Base-by-base conservation (phyloP, 2,888 invertebrate species). In the Chloromyia formosa region DNA sequence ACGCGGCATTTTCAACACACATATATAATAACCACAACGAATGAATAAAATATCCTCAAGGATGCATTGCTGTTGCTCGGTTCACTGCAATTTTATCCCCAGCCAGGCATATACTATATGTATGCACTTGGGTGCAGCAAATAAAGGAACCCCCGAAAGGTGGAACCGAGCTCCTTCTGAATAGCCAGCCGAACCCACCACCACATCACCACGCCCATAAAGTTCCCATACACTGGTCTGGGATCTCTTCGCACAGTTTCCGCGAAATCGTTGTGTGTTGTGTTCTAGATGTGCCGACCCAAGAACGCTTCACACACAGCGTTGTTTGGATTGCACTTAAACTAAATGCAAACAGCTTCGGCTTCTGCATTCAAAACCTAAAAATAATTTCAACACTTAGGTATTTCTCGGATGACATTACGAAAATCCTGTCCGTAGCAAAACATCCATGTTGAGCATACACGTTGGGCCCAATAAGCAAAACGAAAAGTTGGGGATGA, bases 301-400 rank as follows among this genome's bases (percentile, higher is more conserved):
- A 45, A 49, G 66, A 66, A 49, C 16, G 35, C 66, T 66, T 20
- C 45, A 49, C 45, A 7, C 2, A 66, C 45, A 49, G 49, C 35
- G 71, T 16, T 56, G 58, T 54, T 56, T 71, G 18, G 58, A 56
- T 71, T 49, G 58, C 71, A 71, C 71, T 71, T 71, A 56, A 71
- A 40, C 69, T 20, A 71, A 71, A 71, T 71, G 71, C 71, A 71
- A 56, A 71, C 56, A 71, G 4, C 42, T 56, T n/a, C 56, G 40
- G 56, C 35, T 22, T 16, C 54, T 54, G 18, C 71, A 58, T 56
- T 71, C 35, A 35, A 58, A 35, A 56, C 42, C 10, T 23, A 18
- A 42, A 42, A 12, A 40, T 18, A n/a, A 64, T 40, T 40, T 1
- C 62, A 7, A 53, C 27, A 54, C 53, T 53, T 35, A 35, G 27